These are phyloP conservation scores for Fukomys damarensis DNA, from an alignment of 2,113 vertebrate species.

Conservation along the genomic window DNA sequence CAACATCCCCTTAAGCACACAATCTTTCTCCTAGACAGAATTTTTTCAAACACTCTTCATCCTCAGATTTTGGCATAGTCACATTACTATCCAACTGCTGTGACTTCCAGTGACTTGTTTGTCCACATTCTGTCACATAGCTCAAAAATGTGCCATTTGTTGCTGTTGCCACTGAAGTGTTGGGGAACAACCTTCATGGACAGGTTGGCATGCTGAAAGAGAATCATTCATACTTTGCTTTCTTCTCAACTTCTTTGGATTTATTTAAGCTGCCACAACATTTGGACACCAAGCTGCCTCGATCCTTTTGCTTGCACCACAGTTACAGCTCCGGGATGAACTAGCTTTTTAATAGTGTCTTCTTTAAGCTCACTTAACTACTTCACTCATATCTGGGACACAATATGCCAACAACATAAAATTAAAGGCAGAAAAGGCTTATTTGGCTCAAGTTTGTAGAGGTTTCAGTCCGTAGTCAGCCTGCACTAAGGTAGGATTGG, in stretches of 20 bases:
- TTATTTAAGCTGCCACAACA: constrained; percentile 97
- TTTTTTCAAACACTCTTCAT: constrained; percentile 97
- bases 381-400: too few species aligned
- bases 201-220: constrained; percentile 92
- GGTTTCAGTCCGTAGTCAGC: too few species aligned
- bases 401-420: too few species aligned
- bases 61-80: constrained; percentile 91
- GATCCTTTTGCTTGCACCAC: constrained; percentile 84
- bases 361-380: too few species aligned
- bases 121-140: constrained; percentile 92
- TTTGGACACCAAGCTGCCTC: constrained; percentile 96
- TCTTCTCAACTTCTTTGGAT: constrained; percentile 95
- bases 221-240: constrained; percentile 93
- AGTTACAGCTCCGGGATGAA: too few species aligned
- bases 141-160: constrained; percentile 94
- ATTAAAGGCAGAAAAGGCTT: too few species aligned
- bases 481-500: too few species aligned
- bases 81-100: constrained; percentile 96
- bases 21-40: constrained; percentile 95
- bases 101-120: constrained; percentile 93
- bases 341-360: too few species aligned
- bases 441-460: too few species aligned
- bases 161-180: constrained; percentile 95
- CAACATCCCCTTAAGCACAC: constrained; percentile 83
- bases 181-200: constrained; percentile 94